A percentile compares a stretch with the other conserved stretches of the same genome.
Evolutionary conservation across 1,140 invertebrate genomes (phyloP).

Genomic region (Steinernema feltiae): DNA sequence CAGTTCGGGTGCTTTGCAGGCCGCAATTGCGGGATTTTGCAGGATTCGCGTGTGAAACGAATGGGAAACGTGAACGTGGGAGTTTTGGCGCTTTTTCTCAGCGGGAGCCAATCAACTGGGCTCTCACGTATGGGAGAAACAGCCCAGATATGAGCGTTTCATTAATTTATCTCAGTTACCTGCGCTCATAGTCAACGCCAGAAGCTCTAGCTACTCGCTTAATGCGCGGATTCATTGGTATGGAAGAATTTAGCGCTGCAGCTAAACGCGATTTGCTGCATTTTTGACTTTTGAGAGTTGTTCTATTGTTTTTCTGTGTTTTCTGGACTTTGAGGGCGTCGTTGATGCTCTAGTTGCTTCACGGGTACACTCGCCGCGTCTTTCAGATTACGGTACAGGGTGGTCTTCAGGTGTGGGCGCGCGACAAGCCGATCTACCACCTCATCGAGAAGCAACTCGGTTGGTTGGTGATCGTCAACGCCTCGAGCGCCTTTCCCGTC

Average conservation of each 20-base stretch:
- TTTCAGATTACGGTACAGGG: not conserved
- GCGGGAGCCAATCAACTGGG: no score
- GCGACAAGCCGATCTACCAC: not conserved
- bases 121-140: no score
- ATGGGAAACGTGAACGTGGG: no score
- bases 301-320: not conserved
- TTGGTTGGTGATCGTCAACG: not conserved
- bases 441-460: conserved; percentile 3
- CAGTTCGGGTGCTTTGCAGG: no score
- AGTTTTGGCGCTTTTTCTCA: no score
- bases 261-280: not conserved
- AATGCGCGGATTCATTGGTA: not conserved
- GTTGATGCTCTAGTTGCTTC: not conserved
- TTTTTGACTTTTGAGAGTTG: not conserved
- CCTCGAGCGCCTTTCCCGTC: not conserved
- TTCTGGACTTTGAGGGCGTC: not conserved
- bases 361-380: not conserved
- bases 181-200: no score
- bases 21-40: no score
- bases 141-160: no score
- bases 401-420: not conserved
- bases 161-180: no score
- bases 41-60: no score
- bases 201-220: not conserved
- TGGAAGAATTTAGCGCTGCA: not conserved